phyloP scores from a whole-genome alignment of 2,797 vertebrate genomes.

The Pelochelys cantorii region DNA sequence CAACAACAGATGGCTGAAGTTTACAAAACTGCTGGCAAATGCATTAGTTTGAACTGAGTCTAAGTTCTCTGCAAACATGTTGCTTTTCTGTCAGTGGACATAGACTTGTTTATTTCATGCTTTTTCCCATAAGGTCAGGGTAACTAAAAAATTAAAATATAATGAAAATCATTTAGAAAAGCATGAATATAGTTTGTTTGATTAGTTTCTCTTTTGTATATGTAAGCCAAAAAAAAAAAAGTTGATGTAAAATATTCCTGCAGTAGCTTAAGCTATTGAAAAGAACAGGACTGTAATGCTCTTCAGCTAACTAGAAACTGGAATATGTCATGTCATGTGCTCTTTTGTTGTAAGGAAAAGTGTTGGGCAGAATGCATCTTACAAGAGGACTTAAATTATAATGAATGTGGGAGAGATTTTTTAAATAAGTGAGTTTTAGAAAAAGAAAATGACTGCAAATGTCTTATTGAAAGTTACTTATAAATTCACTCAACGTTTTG shows the following conservation, averaged over 20 bases:
- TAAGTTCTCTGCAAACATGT: conserved; percentile 32
- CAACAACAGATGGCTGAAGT: conserved; percentile 37
- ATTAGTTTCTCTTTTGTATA: background rate
- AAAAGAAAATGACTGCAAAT: conserved; percentile 54
- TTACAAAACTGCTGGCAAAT: conserved; percentile 54
- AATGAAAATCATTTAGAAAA: conserved; percentile 51
- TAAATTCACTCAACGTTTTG: conserved; percentile 50
- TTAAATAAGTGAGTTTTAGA: conserved; percentile 50
- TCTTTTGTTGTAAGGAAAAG: conserved; percentile 38
- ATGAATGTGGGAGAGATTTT: conserved; percentile 58
- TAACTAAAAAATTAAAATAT: background rate
- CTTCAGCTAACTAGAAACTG: conserved; percentile 34
- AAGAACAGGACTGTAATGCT: conserved; percentile 18
- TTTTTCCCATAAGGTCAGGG: conserved; percentile 26
- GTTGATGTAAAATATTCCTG: conserved; percentile 35
- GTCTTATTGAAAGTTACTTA: conserved; percentile 26
- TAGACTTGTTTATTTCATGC: background rate
- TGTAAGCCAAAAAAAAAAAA: conserved; percentile 12
- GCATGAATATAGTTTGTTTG: conserved; percentile 9
- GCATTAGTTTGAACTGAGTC: conserved; percentile 19
- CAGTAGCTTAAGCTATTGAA: conserved; percentile 12
- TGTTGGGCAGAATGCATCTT: conserved; percentile 31
- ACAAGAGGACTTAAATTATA: conserved; percentile 22
- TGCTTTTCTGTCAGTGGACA: conserved; percentile 16
- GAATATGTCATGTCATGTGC: conserved; percentile 12